phyloP scores from a whole-genome alignment of 2,113 vertebrate species.

The Leptocoma aspasia region DNA sequence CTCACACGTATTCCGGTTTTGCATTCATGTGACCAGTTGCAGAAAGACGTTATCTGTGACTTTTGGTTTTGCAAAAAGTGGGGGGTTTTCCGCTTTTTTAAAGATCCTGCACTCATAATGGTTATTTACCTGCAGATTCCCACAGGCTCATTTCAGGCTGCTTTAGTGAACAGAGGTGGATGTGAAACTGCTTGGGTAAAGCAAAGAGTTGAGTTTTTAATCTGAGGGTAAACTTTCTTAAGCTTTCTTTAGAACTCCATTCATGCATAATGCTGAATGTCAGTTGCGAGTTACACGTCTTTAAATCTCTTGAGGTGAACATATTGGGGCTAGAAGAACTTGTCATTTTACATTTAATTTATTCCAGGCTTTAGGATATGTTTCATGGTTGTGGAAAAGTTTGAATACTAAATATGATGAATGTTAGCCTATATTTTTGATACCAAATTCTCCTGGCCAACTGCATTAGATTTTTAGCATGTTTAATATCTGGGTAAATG shows the following conservation, averaged over 20 bases:
- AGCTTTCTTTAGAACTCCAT: background rate
- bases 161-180: background rate
- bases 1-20: background rate
- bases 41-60: background rate
- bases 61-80: background rate
- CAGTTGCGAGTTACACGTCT: background rate
- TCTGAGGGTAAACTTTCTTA: slow-evolving; percentile 1
- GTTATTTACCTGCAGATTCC: background rate
- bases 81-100: rapidly evolving
- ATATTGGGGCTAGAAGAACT: background rate
- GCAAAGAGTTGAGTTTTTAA: background rate
- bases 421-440: background rate
- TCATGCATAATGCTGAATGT: slow-evolving; percentile 17
- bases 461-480: background rate
- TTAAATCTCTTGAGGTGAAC: slow-evolving; percentile 14
- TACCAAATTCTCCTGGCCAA: background rate
- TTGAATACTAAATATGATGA: background rate
- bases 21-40: background rate
- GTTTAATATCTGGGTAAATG: background rate
- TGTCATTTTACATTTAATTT: slow-evolving; percentile 47
- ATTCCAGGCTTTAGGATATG: slow-evolving; percentile 1
- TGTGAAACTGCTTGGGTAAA: background rate
- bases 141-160: background rate
- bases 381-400: background rate
- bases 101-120: background rate